Conservation (phyloP, 2,888 invertebrate genomes). For the Arge pagana region DNA sequence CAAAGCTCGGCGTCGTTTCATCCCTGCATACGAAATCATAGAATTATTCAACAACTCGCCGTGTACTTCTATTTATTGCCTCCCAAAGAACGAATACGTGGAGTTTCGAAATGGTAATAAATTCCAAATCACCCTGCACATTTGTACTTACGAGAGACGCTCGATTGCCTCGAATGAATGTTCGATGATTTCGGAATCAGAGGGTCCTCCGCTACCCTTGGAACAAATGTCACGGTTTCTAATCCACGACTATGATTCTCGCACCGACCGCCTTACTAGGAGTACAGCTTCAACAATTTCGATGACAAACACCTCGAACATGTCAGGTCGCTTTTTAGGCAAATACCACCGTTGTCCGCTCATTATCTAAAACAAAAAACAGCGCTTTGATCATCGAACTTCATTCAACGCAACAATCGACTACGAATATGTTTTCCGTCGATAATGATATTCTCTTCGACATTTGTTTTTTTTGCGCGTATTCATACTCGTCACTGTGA, state of each 20-base stretch:
- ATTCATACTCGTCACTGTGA: no score
- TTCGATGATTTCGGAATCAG: slow-evolving; percentile 13
- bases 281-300: no score
- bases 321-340: no score
- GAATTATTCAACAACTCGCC: slow-evolving; percentile 15
- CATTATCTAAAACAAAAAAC: no score
- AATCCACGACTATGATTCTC: slow-evolving; percentile 2
- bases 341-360: no score
- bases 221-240: slow-evolving; percentile 3
- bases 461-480: no score
- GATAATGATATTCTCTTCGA: no score
- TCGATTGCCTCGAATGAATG: slow-evolving; percentile 19
- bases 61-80: slow-evolving; percentile 15
- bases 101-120: slow-evolving; percentile 1
- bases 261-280: no score
- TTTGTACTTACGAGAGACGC: slow-evolving; percentile 16
- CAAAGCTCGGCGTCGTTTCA: slow-evolving; percentile 9
- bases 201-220: slow-evolving; percentile 1
- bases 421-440: no score
- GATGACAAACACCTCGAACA: no score
- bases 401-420: no score
- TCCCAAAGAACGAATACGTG: background rate
- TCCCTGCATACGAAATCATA: slow-evolving; percentile 4
- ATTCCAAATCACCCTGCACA: slow-evolving; percentile 11
- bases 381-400: no score